Evolutionary conservation across 2,888 invertebrate genomes (phyloP).

Genomic region (Spatulosminthurus flaviceps): DNA sequence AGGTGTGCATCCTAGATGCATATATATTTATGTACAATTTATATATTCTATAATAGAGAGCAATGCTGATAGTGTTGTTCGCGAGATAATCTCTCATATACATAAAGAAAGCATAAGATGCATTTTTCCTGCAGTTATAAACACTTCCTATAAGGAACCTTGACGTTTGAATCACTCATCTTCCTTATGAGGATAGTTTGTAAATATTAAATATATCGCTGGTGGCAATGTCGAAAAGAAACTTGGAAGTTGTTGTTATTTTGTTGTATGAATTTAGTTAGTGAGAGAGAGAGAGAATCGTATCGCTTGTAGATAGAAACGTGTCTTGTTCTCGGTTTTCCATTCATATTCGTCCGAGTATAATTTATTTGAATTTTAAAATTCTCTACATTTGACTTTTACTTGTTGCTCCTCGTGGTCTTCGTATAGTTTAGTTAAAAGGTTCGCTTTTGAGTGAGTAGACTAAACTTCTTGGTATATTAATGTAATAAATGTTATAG

Average conservation of each 20-base stretch:
- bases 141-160: conserved; percentile 18
- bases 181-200: conserved; percentile 2
- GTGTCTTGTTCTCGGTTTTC: conserved; percentile 13
- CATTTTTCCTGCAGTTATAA: conserved; percentile 5
- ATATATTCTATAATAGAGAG: too few species aligned
- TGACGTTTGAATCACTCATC: not conserved
- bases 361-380: not conserved
- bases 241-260: not conserved
- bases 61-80: too few species aligned
- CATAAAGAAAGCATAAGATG: not conserved
- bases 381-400: not conserved
- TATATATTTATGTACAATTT: too few species aligned
- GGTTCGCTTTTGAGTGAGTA: too few species aligned
- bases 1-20: too few species aligned
- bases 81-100: too few species aligned
- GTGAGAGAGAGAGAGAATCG: not conserved
- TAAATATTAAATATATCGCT: conserved; percentile 1
- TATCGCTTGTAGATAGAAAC: not conserved
- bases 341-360: conserved; percentile 12
- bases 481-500: not conserved
- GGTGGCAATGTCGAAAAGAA: conserved; percentile 3
- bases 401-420: not conserved
- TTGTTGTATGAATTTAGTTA: not conserved
- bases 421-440: too few species aligned
- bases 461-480: too few species aligned